Evolutionary conservation across 2,888 invertebrate genomes (phyloP).

Genomic region (Marronus borbonicus): DNA sequence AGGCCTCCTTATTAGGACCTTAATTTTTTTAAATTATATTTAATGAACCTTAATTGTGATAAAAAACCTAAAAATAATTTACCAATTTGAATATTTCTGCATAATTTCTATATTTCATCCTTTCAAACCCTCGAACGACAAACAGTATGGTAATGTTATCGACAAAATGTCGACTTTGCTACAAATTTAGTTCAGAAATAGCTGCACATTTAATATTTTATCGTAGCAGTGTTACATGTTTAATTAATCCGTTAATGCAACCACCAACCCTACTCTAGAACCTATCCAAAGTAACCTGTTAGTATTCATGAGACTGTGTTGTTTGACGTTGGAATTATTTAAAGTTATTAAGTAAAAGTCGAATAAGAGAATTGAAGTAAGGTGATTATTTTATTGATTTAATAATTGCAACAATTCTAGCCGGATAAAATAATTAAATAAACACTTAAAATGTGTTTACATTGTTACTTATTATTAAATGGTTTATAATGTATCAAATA

Average conservation of each 20-base stretch:
- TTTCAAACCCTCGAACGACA: neutral
- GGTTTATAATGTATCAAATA: no score
- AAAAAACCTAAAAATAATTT: neutral
- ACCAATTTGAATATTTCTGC: neutral
- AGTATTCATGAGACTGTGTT: neutral
- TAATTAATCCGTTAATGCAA: neutral
- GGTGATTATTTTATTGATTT: no score
- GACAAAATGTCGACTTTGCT: neutral
- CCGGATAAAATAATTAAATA: no score
- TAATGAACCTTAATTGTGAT: neutral
- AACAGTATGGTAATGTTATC: slow-evolving; percentile 3
- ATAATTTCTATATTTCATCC: neutral
- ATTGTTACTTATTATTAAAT: no score
- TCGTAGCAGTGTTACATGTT: neutral
- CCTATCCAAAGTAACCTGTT: neutral
- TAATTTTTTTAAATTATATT: no score
- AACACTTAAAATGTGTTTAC: no score
- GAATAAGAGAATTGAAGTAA: no score
- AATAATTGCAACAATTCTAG: no score
- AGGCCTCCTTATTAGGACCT: no score
- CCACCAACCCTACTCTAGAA: neutral
- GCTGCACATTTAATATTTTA: neutral
- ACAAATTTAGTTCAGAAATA: neutral
- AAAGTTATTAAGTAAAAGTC: no score
- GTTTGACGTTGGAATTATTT: neutral